Percentiles rank a stretch among this genome's conserved stretches.
Evolutionary conservation across 2,113 vertebrate genomes (phyloP).

Genomic region (Cryptotis parvus): DNA sequence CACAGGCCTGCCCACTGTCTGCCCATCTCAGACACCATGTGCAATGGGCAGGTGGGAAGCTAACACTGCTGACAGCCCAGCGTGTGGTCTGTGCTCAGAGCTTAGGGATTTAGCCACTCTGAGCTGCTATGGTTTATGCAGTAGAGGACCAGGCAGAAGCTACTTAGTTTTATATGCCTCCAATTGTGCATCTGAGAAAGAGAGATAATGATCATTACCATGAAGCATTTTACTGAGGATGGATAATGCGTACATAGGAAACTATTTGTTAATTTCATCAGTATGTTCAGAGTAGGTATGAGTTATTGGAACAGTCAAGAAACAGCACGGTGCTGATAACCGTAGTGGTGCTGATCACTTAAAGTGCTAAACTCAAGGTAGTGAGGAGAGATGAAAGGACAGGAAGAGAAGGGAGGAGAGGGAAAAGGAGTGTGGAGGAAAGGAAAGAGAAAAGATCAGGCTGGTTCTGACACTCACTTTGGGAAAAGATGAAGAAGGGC

Average conservation of each 20-base stretch:
- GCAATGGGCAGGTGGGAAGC: not conserved
- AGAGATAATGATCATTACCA: no score
- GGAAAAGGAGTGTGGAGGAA: not conserved
- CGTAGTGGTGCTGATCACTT: no score
- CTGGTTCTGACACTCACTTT: not conserved
- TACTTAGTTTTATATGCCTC: no score
- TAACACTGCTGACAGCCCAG: not conserved
- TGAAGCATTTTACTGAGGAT: not conserved
- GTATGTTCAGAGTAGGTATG: not conserved
- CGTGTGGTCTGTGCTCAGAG: not conserved
- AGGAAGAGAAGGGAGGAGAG: no score
- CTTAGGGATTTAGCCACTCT: not conserved
- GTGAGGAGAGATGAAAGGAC: not conserved
- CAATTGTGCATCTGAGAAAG: not conserved
- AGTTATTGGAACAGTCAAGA: not conserved
- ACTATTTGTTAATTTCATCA: not conserved
- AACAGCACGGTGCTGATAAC: not conserved
- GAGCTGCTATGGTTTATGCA: no score
- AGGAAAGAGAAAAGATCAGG: not conserved
- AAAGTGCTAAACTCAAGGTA: no score
- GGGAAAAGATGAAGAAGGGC: not conserved
- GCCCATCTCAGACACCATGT: not conserved
- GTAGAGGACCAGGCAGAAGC: no score
- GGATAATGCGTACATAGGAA: not conserved
- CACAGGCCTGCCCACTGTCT: fast-evolving